phyloP scores from a whole-genome alignment of 1,140 invertebrate genomes.

The Brachionus plicatilis region DNA sequence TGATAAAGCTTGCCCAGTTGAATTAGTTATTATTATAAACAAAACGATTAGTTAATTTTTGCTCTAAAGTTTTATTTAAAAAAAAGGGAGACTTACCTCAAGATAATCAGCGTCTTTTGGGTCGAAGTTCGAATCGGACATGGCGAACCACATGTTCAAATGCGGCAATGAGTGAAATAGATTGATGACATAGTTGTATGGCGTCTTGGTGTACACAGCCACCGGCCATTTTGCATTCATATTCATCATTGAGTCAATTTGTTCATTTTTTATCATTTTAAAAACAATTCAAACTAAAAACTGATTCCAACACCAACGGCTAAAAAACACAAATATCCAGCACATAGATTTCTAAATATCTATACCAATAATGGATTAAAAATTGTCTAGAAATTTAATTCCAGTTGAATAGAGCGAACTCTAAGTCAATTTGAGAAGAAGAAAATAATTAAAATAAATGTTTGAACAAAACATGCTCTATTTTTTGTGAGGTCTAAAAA shows the following conservation, averaged over 20 bases:
- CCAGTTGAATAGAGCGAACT: neutral
- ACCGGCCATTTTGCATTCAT: neutral
- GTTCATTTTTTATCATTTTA: neutral
- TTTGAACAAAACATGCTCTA: neutral
- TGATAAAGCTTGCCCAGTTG: too few relatives aligned
- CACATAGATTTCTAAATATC: neutral
- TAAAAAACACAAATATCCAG: neutral
- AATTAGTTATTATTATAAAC: too few relatives aligned
- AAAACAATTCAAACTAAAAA: neutral
- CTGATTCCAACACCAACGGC: neutral
- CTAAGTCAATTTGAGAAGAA: neutral
- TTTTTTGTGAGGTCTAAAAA: neutral
- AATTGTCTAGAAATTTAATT: neutral
- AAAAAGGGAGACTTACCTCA: slow-evolving; percentile 1
- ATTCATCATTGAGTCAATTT: neutral
- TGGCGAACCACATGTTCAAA: slow-evolving; percentile 40
- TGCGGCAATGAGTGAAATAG: slow-evolving; percentile 34
- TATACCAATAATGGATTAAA: neutral
- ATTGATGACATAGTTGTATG: slow-evolving; percentile 29
- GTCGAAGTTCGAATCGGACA: slow-evolving; percentile 12
- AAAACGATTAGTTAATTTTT: too few relatives aligned
- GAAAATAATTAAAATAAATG: neutral
- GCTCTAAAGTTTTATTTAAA: too few relatives aligned
- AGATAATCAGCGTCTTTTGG: slow-evolving; percentile 32
- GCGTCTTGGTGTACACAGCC: slow-evolving; percentile 23